Base-by-base conservation (phyloP, 2,797 vertebrate genomes). In the Adelosebastes latens region DNA sequence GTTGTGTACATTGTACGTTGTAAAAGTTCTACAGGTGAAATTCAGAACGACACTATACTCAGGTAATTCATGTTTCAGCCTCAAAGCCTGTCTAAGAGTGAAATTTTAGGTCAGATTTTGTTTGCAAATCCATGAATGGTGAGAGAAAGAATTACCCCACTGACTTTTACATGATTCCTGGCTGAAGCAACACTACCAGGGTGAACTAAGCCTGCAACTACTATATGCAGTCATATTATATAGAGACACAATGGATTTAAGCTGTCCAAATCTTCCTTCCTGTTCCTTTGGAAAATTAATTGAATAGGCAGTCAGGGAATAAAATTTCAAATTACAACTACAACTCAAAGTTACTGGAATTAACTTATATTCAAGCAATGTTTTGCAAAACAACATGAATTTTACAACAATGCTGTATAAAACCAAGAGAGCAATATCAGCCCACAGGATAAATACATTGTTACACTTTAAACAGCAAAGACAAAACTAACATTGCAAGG, bases 371-470 rank as follows among this genome's bases (percentile, higher is more conserved):
- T 88, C n/a, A 88, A 82, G 75, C 75, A 87, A 24, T 56, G 67
- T 69, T 81, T 83, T 75, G 63, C 69, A 74, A 81, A 75, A 84
- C 39, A 77, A 69, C 39, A 72, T 29, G 4, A 52, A 74, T 79
- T 81, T 88, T 80, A 87, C 78, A 90, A 87, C 76, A 84, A 66
- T 58, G 72, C 56, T 82, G 60, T 87, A 91, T 67, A 89, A 91
- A 92, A 91, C 60, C 76, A 78, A 62, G 60, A 86, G 24, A 42
- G 80, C 66, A 82, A 74, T 31, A 79, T 79, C 56, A 80, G 75
- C 61, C 76, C 64, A 89, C 31, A 70, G 64, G 79, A 94, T 91
- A 93, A 93, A 93, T 88, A 93, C 52, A 63, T 56, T 78, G 67
- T 79, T 87, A 84, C 70, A 89, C 53, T 79, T 84, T 74, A 77